Base-by-base conservation (phyloP, 2,113 vertebrate species). In the Malurus melanocephalus region DNA sequence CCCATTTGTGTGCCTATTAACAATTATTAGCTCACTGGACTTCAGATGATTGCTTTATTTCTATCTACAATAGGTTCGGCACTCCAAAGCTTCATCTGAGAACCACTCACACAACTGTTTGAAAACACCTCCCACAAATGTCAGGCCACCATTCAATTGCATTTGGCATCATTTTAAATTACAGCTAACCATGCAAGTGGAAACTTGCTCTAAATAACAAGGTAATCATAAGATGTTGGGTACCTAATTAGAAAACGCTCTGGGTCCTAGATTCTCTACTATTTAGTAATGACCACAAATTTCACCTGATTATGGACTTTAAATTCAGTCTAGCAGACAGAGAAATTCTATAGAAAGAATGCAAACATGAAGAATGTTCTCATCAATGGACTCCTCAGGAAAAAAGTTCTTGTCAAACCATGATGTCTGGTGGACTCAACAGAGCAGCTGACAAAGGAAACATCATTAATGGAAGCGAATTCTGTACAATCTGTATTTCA, bases 1-100 rank as follows among this genome's bases (percentile, higher is more conserved):
- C 85, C 64, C 72, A 87, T 94, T 85, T 92, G 60, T 79, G 66
- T 59, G 80, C 85, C 67, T 73, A 83, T 89, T 92, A 95, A 72
- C 67, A 82, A 80, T 69, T 93, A 93, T 76, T 92, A 94, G 80
- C 72, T 93, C 85, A 90, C 10, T 0, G 2, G 82, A 92, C 80
- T 80, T 79, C 4, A 7, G 59, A 85, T 53, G 69, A 90, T 91
- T 2, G 5, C 48, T 86, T 82, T 60, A 83, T 86, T 88, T 75
- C 66, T 48, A 26, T 61, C 52, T 84, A 85, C 67, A 94, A 92
- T 81, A 74, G 85, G 69, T 68, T 72, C 42, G 62, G 68, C 18
- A 16, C 51, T 61, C 65, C 80, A 79, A 89, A 68, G 45, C 33
- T 91, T 71, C 28, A 75, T 48, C 48, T 85, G 32, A 80, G 64